Percentiles rank a stretch among this genome's conserved stretches.
phyloP scores from a whole-genome alignment of 2,113 vertebrate species.

The Craseonycteris thonglongyai region DNA sequence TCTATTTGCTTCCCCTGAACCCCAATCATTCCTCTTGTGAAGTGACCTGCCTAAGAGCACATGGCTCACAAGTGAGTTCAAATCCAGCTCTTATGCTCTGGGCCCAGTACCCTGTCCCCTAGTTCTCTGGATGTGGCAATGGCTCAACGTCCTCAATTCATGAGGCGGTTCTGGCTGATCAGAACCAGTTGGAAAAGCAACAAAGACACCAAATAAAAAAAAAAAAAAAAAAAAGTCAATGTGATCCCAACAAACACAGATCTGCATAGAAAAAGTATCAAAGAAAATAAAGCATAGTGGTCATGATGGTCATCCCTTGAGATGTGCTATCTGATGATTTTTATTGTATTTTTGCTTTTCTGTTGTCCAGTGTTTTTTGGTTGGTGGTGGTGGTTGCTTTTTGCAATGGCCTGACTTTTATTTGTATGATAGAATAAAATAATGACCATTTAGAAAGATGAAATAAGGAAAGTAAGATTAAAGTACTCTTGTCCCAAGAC shows the following conservation, averaged over 20 bases:
- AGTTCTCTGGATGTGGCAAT: neutral
- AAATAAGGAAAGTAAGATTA: neutral
- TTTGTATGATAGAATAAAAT: neutral
- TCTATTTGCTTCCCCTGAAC: neutral
- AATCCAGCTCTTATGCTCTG: neutral
- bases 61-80: neutral
- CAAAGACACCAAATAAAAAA: neutral
- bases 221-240: neutral
- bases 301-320: fast-evolving
- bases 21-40: neutral
- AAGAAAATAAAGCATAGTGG: neutral
- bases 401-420: neutral
- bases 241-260: neutral
- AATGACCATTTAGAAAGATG: neutral
- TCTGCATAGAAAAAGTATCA: neutral
- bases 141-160: neutral
- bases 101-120: neutral
- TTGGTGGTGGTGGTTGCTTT: no score
- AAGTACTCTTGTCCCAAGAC: neutral
- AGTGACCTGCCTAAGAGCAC: neutral
- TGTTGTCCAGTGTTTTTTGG: neutral
- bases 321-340: neutral
- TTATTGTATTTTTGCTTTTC: neutral
- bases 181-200: conserved; percentile 10
- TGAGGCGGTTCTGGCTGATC: neutral